A percentile compares a stretch with the other conserved stretches of the same genome.
Evolutionary conservation across 2,797 vertebrate species (phyloP).

Genomic region (Notoglanidium macrostoma): DNA sequence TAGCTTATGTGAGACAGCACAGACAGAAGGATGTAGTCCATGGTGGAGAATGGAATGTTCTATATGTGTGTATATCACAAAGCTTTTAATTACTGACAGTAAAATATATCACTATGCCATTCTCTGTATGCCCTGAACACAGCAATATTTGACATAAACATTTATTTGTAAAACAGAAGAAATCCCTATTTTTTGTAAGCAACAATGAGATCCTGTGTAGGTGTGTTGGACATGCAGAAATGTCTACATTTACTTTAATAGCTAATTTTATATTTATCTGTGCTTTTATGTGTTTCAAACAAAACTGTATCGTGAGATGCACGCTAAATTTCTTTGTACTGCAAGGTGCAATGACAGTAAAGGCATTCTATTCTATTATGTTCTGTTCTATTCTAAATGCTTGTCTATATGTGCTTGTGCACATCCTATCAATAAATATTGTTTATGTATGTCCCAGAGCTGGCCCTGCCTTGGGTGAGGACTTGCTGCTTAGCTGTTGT

Average conservation of each 20-base stretch:
- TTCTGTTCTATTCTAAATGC: neutral
- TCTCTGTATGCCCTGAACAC: neutral
- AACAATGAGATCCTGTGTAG: neutral
- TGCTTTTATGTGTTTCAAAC: neutral
- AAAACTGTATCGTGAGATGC: neutral
- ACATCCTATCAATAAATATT: neutral
- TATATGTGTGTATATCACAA: neutral
- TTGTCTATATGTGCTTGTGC: neutral
- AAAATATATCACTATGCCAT: neutral
- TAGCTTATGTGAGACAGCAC: neutral
- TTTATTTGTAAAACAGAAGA: neutral
- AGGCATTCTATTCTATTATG: neutral
- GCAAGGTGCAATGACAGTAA: neutral
- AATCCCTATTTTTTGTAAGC: neutral
- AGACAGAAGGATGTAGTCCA: neutral
- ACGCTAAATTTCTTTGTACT: neutral
- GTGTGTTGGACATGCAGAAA: neutral
- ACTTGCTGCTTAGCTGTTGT: conserved; percentile 86
- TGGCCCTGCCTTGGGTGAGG: conserved; percentile 80
- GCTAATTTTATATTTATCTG: neutral
- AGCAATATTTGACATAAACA: neutral
- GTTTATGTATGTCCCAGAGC: conserved; percentile 69
- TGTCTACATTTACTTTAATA: neutral
- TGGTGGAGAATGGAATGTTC: neutral
- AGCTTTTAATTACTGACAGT: neutral